A percentile compares a stretch with the other conserved stretches of the same genome.
These are phyloP conservation scores for Oikopleura dioica DNA, from an alignment of 23 tunicate species.

Conservation along the genomic window DNA sequence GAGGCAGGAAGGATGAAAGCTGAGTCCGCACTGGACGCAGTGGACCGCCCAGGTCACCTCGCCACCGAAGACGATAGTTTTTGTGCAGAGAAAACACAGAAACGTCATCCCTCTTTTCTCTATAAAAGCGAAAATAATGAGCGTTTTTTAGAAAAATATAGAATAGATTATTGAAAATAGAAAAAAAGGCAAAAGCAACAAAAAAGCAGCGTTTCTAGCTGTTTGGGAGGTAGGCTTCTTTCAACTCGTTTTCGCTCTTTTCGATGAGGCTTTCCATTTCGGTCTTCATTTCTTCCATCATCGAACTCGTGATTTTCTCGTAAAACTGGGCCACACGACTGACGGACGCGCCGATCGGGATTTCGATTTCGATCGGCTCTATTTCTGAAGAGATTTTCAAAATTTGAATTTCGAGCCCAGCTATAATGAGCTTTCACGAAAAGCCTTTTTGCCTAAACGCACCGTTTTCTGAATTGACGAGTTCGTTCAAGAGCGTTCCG, in stretches of 20 bases:
- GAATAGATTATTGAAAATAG: no score
- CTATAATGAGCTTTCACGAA: not conserved
- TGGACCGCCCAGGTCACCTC: no score
- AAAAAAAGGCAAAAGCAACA: no score
- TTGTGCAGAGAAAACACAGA: no score
- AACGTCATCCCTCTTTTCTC: no score
- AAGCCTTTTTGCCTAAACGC: not conserved
- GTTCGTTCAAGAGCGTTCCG: not conserved
- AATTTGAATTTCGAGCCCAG: not conserved
- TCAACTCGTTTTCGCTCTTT: not conserved
- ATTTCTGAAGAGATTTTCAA: not conserved
- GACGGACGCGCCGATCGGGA: not conserved
- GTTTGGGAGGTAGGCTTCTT: not conserved
- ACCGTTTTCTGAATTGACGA: not conserved
- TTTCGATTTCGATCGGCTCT: not conserved
- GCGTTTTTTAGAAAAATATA: no score
- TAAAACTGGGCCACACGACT: not conserved
- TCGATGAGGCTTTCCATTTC: not conserved
- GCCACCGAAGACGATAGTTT: no score
- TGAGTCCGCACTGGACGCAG: no score
- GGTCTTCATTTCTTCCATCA: slow-evolving; percentile 12
- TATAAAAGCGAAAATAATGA: no score
- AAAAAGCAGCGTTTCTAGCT: no score
- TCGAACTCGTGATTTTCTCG: not conserved
- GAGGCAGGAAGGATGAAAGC: no score